Conservation (phyloP, 2,888 invertebrate genomes). For the Megalurothrips usitatus region DNA sequence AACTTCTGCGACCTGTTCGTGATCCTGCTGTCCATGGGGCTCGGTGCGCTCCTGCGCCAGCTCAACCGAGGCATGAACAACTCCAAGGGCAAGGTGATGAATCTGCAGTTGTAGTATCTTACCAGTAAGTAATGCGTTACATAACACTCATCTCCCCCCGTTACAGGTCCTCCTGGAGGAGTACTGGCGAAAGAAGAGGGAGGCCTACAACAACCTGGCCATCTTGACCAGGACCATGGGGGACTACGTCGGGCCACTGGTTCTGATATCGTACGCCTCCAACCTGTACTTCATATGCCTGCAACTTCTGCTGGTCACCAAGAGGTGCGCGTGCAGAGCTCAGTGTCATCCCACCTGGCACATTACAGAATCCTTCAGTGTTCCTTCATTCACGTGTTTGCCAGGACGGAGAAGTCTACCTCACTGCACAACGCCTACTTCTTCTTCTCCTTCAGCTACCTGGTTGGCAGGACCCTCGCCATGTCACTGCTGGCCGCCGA, state of each 20-base stretch:
- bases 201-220: conserved; percentile 40
- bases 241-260: conserved; percentile 39
- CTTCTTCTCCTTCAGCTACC: conserved; percentile 60
- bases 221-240: conserved; percentile 40
- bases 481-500: conserved; percentile 60
- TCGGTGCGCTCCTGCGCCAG: conserved; percentile 40
- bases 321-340: conserved; percentile 35
- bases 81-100: conserved; percentile 50
- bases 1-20: conserved; percentile 43
- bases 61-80: conserved; percentile 49
- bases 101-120: too few relatives aligned
- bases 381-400: background rate
- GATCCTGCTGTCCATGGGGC: conserved; percentile 39
- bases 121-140: background rate
- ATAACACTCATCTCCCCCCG: background rate
- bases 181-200: conserved; percentile 40
- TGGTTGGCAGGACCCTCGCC: conserved; percentile 57
- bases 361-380: background rate
- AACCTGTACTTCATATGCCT: conserved; percentile 42
- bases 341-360: too few relatives aligned
- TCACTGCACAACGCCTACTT: conserved; percentile 50
- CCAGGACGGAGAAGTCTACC: background rate
- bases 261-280: conserved; percentile 41
- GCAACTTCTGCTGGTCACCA: conserved; percentile 41
- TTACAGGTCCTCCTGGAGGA: conserved; percentile 38